Base-by-base conservation (phyloP, 1,140 invertebrate genomes). In the Caerostris extrusa region DNA sequence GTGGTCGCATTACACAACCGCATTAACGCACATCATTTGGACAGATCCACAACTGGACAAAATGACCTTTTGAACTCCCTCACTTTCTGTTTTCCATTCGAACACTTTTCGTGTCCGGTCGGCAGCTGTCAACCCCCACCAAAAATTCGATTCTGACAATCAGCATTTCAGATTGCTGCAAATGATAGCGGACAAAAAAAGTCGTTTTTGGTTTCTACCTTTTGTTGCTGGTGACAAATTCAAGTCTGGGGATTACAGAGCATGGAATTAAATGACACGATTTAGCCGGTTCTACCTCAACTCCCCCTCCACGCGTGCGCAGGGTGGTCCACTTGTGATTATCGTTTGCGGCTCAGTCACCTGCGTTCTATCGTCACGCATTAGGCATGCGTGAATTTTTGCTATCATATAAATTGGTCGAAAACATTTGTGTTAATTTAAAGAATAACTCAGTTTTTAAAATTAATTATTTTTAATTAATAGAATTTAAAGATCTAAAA, bases 41-140 rank as follows among this genome's bases (percentile, higher is more conserved):
- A 89, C 87, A 71, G 53, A 89, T 89, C 55, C 64, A 67, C 64
- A 69, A 89, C 53, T 89, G 87, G 87, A 89, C 87, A 89, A 89
- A 89, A 89, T 89, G 87, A 89, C 87, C 87, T 89, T 69, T 87
- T 53, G 85, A 69, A n/a, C 61, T 64, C n/a, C 7, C 14, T 34
- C 53, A n/a, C 55, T 89, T 89, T 69, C 53, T 89, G 64, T 56
- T 61, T 69, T 64, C 12, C 55, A 8, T 55, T 83, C 69, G 12
- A 10, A 56, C 8, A 8, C 34, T 17, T 83, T 53, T 55, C 61
- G 64, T 19, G 64, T 89, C 87, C 87, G 58, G 57, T 64, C 85
- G 19, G 85, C 85, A 60, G 87, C 61, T 87, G 58, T 17, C 58
- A 57, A 53, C 19, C 85, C 19, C 83, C 85, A 64, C 19, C 60